Evolutionary conservation across 2,888 invertebrate genomes (phyloP).

Genomic region (Terebella lapidaria): DNA sequence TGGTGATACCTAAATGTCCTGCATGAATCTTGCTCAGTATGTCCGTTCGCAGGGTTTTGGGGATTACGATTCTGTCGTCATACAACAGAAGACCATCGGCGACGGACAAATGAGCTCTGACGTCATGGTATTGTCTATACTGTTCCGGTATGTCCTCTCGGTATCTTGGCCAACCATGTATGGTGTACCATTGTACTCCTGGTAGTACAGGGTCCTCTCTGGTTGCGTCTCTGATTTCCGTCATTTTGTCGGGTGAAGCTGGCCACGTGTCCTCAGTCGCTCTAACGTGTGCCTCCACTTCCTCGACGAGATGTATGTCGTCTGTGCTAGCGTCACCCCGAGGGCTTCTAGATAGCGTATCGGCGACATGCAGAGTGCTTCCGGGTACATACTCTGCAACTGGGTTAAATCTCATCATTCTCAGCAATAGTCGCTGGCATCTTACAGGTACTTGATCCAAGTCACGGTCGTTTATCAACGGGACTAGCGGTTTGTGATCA

Average conservation of each 20-base stretch:
- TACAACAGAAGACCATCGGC: background rate
- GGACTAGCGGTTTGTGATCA: background rate
- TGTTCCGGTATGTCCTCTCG: background rate
- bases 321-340: background rate
- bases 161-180: background rate
- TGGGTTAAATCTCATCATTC: conserved; percentile 1
- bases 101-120: background rate
- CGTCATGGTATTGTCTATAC: background rate
- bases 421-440: background rate
- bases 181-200: background rate
- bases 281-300: background rate
- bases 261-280: too few relatives aligned
- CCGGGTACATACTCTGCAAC: background rate
- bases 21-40: too few relatives aligned
- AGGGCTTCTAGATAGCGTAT: background rate
- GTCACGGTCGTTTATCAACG: background rate
- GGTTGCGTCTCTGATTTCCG: background rate
- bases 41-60: background rate
- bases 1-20: background rate
- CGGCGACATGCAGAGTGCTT: background rate
- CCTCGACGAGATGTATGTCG: background rate
- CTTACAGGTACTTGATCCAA: background rate
- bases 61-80: background rate
- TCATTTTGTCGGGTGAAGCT: too few relatives aligned
- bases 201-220: background rate